phyloP scores from a whole-genome alignment of 2,113 vertebrate species.

The Anarhynchus alexandrinus region DNA sequence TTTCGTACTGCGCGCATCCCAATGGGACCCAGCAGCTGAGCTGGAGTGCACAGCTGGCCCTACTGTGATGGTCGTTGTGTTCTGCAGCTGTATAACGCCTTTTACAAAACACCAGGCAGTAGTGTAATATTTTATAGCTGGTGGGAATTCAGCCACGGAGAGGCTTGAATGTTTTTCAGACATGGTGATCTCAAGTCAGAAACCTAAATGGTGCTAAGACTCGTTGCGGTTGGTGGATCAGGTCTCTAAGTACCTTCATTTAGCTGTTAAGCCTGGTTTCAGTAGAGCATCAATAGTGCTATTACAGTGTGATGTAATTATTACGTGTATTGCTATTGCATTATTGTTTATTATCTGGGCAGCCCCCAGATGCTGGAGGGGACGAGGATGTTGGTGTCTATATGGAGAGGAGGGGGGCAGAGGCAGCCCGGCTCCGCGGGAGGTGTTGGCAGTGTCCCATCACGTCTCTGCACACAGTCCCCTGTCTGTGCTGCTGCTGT shows the following conservation, averaged over 20 bases:
- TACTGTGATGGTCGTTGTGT: not conserved
- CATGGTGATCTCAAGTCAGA: not conserved
- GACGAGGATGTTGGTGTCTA: fast-evolving
- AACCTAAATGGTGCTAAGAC: not conserved
- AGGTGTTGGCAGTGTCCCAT: not conserved
- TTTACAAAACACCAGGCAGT: not conserved
- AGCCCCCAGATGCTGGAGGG: not conserved
- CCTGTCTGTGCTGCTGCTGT: not conserved
- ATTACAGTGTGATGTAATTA: not conserved
- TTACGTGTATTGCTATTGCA: not conserved
- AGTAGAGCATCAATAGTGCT: not conserved
- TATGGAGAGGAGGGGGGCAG: not conserved
- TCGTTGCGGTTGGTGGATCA: not conserved
- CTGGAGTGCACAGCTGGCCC: not conserved
- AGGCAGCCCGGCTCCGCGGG: not conserved
- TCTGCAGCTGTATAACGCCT: not conserved
- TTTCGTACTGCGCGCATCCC: not conserved
- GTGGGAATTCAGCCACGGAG: not conserved
- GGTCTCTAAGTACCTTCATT: not conserved
- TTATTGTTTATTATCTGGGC: not conserved
- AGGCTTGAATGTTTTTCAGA: not conserved
- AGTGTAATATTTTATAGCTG: not conserved
- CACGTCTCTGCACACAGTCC: not conserved
- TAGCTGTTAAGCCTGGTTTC: not conserved
- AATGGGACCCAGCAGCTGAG: not conserved